Evolutionary conservation across 2,888 invertebrate genomes (phyloP).

Genomic region (Diadromus collaris): DNA sequence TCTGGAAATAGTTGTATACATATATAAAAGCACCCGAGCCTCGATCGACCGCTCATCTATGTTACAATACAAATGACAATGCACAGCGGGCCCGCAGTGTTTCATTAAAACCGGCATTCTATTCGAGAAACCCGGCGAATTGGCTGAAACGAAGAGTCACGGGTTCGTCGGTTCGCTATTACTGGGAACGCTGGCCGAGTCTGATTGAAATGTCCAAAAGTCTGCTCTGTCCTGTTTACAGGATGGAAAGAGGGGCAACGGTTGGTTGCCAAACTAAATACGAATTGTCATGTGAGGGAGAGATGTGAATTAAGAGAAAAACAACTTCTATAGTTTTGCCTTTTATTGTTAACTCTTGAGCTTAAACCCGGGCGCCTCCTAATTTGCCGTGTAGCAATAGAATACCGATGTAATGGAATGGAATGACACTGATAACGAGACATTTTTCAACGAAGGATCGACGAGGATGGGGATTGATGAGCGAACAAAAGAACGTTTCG

Average conservation of each 20-base stretch:
- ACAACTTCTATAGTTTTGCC: constrained; percentile 70
- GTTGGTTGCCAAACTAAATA: constrained; percentile 70
- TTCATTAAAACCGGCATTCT: constrained; percentile 79
- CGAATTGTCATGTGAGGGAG: constrained; percentile 78
- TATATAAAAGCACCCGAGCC: constrained; percentile 74
- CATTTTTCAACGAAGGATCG: too few species aligned
- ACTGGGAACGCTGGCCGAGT: constrained; percentile 72
- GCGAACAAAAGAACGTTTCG: too few species aligned
- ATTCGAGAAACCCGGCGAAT: constrained; percentile 74
- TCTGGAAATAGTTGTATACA: constrained; percentile 63
- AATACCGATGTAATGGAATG: not conserved
- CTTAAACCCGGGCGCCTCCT: constrained; percentile 23
- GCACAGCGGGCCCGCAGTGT: constrained; percentile 78
- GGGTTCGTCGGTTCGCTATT: constrained; percentile 56
- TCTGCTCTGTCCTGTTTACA: constrained; percentile 67
- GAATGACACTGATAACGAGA: not conserved
- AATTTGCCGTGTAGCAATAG: not conserved
- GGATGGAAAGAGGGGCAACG: constrained; percentile 35
- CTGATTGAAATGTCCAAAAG: constrained; percentile 79
- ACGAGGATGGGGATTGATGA: too few species aligned
- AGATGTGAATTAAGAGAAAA: constrained; percentile 76
- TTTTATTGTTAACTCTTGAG: constrained; percentile 36
- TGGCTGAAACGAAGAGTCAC: constrained; percentile 74
- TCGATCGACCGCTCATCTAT: constrained; percentile 77
- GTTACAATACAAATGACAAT: constrained; percentile 77